phyloP scores from a whole-genome alignment of 2,113 vertebrate species.

The Symphodus melops region DNA sequence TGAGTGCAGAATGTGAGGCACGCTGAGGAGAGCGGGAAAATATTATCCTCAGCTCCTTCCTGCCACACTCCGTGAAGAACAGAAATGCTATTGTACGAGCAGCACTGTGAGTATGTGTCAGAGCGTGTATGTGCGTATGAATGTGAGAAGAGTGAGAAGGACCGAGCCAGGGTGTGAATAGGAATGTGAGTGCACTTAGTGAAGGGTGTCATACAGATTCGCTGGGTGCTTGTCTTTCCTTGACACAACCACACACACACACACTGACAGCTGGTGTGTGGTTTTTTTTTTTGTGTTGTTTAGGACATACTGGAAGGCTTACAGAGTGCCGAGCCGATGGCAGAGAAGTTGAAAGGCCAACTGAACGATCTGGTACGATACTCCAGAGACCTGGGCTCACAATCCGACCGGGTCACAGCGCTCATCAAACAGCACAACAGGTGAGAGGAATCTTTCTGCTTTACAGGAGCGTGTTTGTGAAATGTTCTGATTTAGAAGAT shows the following conservation, averaged over 20 bases:
- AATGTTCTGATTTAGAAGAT: constrained; percentile 5
- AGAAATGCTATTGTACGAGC: constrained; percentile 83
- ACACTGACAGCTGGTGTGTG: constrained; percentile 51
- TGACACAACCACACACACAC: constrained; percentile 19
- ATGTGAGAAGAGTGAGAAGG: constrained; percentile 38
- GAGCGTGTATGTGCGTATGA: constrained; percentile 21
- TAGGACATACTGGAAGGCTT: constrained; percentile 90
- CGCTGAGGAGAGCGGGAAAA: constrained; percentile 74
- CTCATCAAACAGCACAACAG: constrained; percentile 97
- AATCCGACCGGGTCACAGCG: constrained; percentile 91
- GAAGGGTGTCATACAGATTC: constrained; percentile 62
- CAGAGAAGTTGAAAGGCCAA: constrained; percentile 92
- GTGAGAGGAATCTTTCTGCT: constrained; percentile 74
- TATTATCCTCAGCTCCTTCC: constrained; percentile 75
- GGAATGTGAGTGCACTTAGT: constrained; percentile 59
- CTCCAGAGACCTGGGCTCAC: constrained; percentile 90
- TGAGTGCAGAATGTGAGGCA: constrained; percentile 77
- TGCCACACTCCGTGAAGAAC: constrained; percentile 74
- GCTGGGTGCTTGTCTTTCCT: constrained; percentile 44
- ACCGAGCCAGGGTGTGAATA: constrained; percentile 64
- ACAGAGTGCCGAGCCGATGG: constrained; percentile 89
- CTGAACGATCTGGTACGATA: constrained; percentile 94
- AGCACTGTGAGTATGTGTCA: constrained; percentile 77
- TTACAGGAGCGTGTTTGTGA: neutral
- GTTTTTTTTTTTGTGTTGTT: constrained; percentile 63